phyloP scores from a whole-genome alignment of 2,797 vertebrate genomes.

The Dryobates pubescens region DNA sequence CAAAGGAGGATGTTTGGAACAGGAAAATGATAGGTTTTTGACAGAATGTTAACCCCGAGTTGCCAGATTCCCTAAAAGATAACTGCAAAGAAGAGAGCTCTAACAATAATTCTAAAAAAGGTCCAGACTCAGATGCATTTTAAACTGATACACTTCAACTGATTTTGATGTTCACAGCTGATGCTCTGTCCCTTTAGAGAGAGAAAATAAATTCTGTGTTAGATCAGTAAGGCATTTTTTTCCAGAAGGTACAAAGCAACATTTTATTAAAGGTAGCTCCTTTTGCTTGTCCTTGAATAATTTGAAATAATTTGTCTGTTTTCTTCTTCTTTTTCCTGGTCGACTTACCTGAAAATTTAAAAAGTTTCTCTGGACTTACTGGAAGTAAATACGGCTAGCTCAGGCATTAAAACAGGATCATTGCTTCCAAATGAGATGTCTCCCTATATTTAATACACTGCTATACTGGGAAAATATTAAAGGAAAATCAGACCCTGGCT shows the following conservation, averaged over 20 bases:
- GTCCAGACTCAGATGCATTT: background rate
- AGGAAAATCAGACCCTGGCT: accelerated
- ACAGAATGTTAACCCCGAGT: slow-evolving; percentile 60
- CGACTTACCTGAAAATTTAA: background rate
- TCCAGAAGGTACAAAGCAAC: background rate
- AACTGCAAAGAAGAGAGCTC: background rate
- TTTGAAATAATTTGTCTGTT: background rate
- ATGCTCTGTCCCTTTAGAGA: background rate
- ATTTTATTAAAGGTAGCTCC: background rate
- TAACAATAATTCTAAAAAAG: background rate
- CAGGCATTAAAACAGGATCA: background rate
- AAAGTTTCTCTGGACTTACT: background rate
- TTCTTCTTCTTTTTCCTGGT: background rate
- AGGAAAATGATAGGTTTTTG: slow-evolving; percentile 55
- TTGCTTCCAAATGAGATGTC: background rate
- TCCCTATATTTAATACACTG: background rate
- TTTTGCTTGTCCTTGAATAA: background rate
- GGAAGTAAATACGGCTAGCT: background rate
- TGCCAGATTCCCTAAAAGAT: slow-evolving; percentile 25
- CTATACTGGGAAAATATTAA: background rate
- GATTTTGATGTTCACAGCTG: background rate
- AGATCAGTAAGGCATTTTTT: background rate
- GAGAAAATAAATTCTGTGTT: background rate
- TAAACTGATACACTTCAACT: background rate
- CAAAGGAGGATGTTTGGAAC: slow-evolving; percentile 11